These are phyloP conservation scores for Perodicticus potto DNA, from an alignment of 2,797 vertebrate species.

Conservation along the genomic window DNA sequence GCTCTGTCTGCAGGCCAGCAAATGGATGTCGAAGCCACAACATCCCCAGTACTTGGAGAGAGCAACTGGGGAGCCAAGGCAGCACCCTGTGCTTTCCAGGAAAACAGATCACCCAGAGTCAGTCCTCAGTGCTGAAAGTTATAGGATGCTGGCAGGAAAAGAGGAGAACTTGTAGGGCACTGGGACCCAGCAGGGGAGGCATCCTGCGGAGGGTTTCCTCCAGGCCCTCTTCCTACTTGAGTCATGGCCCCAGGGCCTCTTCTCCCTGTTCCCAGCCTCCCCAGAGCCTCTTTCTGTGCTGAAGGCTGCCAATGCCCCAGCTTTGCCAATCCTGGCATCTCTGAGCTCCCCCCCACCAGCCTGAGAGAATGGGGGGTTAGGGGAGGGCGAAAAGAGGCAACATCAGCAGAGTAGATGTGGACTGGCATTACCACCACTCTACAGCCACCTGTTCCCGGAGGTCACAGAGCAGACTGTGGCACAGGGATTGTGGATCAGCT, in stretches of 20 bases:
- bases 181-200: background rate
- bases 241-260: background rate
- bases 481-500: background rate
- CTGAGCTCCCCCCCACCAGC: background rate
- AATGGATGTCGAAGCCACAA: background rate
- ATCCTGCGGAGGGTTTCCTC: background rate
- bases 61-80: background rate
- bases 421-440: background rate
- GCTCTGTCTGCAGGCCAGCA: background rate
- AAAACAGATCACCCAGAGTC: too few relatives aligned
- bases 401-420: background rate
- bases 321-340: background rate
- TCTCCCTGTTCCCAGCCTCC: background rate
- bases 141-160: background rate
- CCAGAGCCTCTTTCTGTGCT: background rate
- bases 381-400: background rate
- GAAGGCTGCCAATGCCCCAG: background rate
- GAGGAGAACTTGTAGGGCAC: background rate
- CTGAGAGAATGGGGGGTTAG: background rate
- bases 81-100: background rate
- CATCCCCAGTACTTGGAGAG: background rate
- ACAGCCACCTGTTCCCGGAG: background rate
- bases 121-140: background rate
- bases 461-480: background rate
- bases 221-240: background rate